Evolutionary conservation across 1,140 invertebrate genomes (phyloP).

Genomic region (Bombus waltoni): DNA sequence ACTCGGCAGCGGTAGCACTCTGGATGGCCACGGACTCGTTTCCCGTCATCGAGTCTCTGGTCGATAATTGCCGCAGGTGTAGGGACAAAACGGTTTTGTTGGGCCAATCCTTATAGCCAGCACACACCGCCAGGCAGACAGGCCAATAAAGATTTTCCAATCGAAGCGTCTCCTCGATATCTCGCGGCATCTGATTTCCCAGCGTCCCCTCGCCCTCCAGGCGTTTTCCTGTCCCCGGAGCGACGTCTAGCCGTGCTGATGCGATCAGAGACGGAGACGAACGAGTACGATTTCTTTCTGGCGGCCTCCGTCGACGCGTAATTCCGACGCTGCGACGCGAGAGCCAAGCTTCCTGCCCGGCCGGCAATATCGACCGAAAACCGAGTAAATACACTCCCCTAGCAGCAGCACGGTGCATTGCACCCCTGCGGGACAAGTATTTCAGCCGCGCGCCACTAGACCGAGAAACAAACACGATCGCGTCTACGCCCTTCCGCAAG

Average conservation of each 20-base stretch:
- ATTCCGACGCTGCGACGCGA: conserved; percentile 54
- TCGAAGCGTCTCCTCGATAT: not conserved
- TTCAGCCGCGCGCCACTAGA: conserved; percentile 38
- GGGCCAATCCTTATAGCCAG: not conserved
- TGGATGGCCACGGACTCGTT: not conserved
- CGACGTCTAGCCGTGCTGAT: not conserved
- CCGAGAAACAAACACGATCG: conserved; percentile 56
- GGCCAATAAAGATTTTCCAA: conserved; percentile 35
- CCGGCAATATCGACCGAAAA: conserved; percentile 64
- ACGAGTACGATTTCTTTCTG: conserved; percentile 27
- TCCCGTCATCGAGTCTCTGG: not conserved
- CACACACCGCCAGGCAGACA: not conserved
- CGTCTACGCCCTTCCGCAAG: conserved; percentile 4
- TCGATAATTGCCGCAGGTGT: conserved; percentile 30
- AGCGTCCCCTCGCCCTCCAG: not conserved
- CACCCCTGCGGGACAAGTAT: conserved; percentile 39
- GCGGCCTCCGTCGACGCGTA: conserved; percentile 24
- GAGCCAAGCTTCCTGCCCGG: conserved; percentile 3
- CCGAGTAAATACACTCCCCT: conserved; percentile 58
- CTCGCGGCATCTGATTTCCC: conserved; percentile 38
- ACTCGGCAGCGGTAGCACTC: not conserved
- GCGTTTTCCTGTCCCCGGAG: not conserved
- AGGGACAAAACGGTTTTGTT: not conserved
- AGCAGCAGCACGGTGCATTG: conserved; percentile 38
- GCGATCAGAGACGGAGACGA: not conserved